Evolutionary conservation across 2,113 vertebrate species (phyloP).

Genomic region (Bostrychus sinensis): DNA sequence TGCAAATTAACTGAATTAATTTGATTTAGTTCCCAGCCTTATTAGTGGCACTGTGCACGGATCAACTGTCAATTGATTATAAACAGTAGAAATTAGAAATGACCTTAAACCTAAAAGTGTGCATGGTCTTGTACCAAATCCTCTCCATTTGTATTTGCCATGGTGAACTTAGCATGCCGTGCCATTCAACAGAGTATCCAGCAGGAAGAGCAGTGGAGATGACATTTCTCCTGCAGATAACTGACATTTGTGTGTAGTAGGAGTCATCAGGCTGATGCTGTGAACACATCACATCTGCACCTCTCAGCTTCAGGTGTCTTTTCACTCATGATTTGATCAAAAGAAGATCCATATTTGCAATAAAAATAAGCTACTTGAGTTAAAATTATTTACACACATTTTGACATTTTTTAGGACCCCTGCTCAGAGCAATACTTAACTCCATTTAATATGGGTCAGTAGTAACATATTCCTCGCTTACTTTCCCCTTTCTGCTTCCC

Average conservation of each 20-base stretch:
- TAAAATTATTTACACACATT: constrained; percentile 60
- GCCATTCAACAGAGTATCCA: constrained; percentile 27
- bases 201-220: constrained; percentile 18
- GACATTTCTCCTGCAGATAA: constrained; percentile 50
- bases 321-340: constrained; percentile 57
- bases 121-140: neutral
- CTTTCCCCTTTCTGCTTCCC: constrained; percentile 2
- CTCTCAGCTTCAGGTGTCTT: constrained; percentile 60
- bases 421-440: constrained; percentile 65
- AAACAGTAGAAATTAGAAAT: too few relatives aligned
- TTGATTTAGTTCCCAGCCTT: too few relatives aligned
- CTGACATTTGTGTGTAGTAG: constrained; percentile 66
- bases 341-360: constrained; percentile 19
- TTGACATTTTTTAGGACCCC: constrained; percentile 69
- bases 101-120: neutral
- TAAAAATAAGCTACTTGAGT: constrained; percentile 43
- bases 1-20: too few relatives aligned
- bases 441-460: constrained; percentile 61
- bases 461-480: constrained; percentile 37
- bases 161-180: neutral
- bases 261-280: constrained; percentile 51
- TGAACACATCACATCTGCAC: constrained; percentile 34
- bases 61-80: too few relatives aligned
- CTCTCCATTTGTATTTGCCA: neutral
- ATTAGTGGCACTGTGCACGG: too few relatives aligned